These are phyloP conservation scores for Camelus bactrianus DNA, from an alignment of 2,113 vertebrate species.

Conservation along the genomic window DNA sequence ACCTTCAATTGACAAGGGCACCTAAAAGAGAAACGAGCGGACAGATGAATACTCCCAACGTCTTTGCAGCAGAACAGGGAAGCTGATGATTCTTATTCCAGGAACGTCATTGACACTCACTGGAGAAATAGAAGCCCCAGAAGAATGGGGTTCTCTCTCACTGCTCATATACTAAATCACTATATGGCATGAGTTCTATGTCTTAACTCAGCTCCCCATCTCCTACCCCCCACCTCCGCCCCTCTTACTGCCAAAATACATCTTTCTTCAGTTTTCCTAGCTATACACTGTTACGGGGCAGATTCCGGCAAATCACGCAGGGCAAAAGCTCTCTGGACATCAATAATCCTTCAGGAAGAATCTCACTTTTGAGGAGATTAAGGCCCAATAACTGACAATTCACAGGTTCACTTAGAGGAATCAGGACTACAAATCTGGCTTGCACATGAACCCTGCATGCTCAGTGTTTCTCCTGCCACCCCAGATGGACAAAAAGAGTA, in stretches of 20 bases:
- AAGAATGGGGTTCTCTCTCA: not conserved
- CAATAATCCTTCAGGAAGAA: not conserved
- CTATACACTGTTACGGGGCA: not conserved
- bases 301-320: not conserved
- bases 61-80: not conserved
- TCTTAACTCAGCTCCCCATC: not conserved
- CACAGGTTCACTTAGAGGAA: not conserved
- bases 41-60: not conserved
- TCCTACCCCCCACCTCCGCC: too few relatives aligned
- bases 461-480: too few relatives aligned
- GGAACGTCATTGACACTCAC: too few relatives aligned
- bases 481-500: too few relatives aligned
- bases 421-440: not conserved
- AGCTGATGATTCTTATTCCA: not conserved
- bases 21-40: not conserved
- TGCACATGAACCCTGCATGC: not conserved
- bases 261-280: not conserved
- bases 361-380: not conserved
- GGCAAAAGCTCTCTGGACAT: not conserved
- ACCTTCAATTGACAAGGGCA: not conserved
- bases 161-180: not conserved
- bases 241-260: not conserved
- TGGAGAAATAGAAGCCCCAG: not conserved
- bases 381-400: not conserved
- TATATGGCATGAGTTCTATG: accelerated